These are phyloP conservation scores for Blomia tropicalis DNA, from an alignment of 2,888 invertebrate genomes.

Conservation along the genomic window DNA sequence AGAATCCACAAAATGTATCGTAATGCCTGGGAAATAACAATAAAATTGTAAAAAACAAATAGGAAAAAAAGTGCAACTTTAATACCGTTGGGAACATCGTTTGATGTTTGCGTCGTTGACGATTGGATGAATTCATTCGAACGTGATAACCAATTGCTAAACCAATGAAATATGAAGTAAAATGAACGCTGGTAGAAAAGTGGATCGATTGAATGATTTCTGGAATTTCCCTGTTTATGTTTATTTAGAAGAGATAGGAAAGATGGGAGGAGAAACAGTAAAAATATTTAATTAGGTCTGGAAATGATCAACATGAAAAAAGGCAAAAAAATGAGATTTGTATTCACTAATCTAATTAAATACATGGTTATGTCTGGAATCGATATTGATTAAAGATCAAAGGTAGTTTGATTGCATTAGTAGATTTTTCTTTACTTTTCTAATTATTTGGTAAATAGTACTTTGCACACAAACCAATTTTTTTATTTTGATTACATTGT, in stretches of 20 bases:
- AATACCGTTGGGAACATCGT: neutral
- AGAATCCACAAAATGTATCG: constrained; percentile 13
- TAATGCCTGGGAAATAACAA: neutral
- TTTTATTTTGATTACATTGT: too few species aligned
- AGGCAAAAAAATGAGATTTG: neutral
- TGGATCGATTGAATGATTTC: neutral
- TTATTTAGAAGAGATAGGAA: neutral
- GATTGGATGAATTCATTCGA: neutral
- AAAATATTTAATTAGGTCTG: too few species aligned
- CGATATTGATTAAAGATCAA: neutral
- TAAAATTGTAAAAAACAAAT: neutral
- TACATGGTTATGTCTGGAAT: too few species aligned
- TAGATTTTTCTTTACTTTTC: too few species aligned
- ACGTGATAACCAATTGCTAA: constrained; percentile 13
- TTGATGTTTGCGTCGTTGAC: neutral
- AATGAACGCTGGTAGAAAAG: constrained; percentile 16
- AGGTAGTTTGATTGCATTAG: too few species aligned
- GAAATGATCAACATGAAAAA: too few species aligned
- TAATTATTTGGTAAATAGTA: too few species aligned
- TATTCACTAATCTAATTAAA: too few species aligned
- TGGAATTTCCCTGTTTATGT: constrained; percentile 14
- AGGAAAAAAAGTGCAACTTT: neutral
- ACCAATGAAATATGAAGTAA: constrained; percentile 20
- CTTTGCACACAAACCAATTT: too few species aligned
- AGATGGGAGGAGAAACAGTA: too few species aligned